Conservation (phyloP, 2,888 invertebrate genomes). For the Girardia tigrina region DNA sequence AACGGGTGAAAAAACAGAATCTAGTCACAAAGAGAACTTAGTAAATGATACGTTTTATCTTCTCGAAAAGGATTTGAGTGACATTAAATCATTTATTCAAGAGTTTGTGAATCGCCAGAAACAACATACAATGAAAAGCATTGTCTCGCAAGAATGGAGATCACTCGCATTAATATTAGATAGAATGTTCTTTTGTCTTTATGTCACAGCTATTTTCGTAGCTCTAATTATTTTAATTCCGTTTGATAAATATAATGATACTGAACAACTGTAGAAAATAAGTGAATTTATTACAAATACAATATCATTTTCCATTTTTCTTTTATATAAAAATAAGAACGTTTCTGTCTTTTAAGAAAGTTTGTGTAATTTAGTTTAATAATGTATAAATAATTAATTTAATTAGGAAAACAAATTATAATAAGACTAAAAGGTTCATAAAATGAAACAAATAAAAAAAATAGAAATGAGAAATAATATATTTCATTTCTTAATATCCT, state of each 20-base stretch:
- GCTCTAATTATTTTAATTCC: conserved; percentile 30
- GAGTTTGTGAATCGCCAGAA: background rate
- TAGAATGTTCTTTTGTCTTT: background rate
- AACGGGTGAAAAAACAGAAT: background rate
- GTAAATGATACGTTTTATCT: background rate
- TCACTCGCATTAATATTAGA: background rate
- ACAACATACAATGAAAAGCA: background rate
- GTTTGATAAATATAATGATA: background rate
- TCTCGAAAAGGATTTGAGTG: background rate
- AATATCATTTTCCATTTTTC: too few relatives aligned
- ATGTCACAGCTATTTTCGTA: background rate
- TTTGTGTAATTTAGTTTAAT: too few relatives aligned
- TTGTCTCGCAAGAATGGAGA: background rate
- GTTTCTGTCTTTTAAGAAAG: too few relatives aligned
- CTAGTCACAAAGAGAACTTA: background rate
- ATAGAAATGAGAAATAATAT: too few relatives aligned
- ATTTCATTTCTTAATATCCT: too few relatives aligned
- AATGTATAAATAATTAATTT: too few relatives aligned
- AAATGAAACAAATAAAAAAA: too few relatives aligned
- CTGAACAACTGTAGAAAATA: background rate
- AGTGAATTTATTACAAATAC: too few relatives aligned
- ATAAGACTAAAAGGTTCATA: too few relatives aligned
- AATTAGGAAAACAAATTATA: too few relatives aligned
- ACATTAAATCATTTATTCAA: background rate
- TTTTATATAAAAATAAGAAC: too few relatives aligned